Evolutionary conservation across 1,140 invertebrate genomes (phyloP).

Genomic region (Drosophila baimaii): DNA sequence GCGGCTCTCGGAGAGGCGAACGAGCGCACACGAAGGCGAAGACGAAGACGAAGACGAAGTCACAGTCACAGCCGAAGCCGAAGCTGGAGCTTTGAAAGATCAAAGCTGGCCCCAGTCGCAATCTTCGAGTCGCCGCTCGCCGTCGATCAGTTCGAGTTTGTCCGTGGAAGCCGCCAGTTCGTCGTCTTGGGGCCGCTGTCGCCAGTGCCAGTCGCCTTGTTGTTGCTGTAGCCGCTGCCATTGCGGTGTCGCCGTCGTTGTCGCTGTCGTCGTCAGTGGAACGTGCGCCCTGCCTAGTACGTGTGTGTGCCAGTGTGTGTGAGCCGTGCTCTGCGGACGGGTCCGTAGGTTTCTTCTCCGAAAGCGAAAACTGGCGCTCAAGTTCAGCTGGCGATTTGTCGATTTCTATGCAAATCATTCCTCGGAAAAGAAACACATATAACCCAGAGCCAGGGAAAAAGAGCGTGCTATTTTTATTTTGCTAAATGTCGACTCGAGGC

Average conservation of each 20-base stretch:
- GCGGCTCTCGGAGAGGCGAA: constrained; percentile 3
- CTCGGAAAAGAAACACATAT: constrained; percentile 69
- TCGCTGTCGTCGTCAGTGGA: constrained; percentile 18
- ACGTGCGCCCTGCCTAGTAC: constrained; percentile 27
- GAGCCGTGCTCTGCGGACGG: constrained; percentile 2
- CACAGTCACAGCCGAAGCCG: constrained; percentile 4
- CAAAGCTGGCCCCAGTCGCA: constrained; percentile 54
- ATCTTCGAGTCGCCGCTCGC: constrained; percentile 63
- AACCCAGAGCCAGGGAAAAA: constrained; percentile 47
- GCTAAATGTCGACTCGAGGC: constrained; percentile 79
- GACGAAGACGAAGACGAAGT: constrained; percentile 16
- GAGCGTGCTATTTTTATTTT: constrained; percentile 81
- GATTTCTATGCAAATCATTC: constrained; percentile 82
- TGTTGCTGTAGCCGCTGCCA: constrained; percentile 2
- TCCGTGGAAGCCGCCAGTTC: constrained; percentile 55
- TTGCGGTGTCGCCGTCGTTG: constrained; percentile 3
- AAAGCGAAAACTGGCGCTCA: constrained; percentile 74
- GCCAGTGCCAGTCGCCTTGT: constrained; percentile 5
- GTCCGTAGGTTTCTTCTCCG: constrained; percentile 37
- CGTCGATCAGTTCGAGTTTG: constrained; percentile 72
- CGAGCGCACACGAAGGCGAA: constrained; percentile 32
- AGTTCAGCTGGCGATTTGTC: constrained; percentile 64
- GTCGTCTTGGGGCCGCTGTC: constrained; percentile 7
- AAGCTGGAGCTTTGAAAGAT: constrained; percentile 49
- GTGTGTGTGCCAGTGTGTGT: constrained; percentile 32